Evolutionary conservation across 2,888 invertebrate genomes (phyloP), one percentile per base, ranked within the genome.

Genomic region (Cosmia trapezina): DNA sequence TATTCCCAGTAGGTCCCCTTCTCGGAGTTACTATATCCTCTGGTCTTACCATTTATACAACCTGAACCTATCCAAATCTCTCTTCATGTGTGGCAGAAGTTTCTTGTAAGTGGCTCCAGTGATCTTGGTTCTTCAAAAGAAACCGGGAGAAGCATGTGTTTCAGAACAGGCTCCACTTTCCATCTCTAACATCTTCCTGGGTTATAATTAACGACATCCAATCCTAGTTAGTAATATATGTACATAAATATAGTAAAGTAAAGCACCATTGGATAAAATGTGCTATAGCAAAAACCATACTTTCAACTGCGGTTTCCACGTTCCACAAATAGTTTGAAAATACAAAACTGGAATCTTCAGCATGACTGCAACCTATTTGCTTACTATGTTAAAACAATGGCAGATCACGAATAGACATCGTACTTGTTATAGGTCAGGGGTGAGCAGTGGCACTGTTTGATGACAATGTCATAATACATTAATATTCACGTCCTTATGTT

Each of bases 391-490:
- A 68, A 80, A 84, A 81, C 81, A 81, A 81, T 81, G 81, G 57
- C 22, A 75, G 67, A 80, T 84, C 84, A 84, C 81, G 54, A 68
- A 75, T 73, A 69, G 67, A 49, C 73, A 68, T 63, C 45, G 73
- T 68, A 65, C 81, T 81, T 70, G 67, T 67, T 75, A 75, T 76
- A 84, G 81, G 81, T 81, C 81, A 81, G 71, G 81, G 84, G 59
- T 84, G 63, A 66, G 53, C 53, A 43, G 76, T 64, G 49, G 43
- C 56, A 67, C 37, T 70, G 73, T 83, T 79, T 80, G 57, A 65
- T 70, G 64, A 80, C 68, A 68, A 62, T 70, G 76, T 75, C 84
- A 83, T 80, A 75, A 84, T 70, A 65, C 43, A 80, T 80, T 68
- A 59, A 47, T 70, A 81, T 83, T 75, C 56, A 73, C 53, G 56